phyloP scores from a whole-genome alignment of 1,140 invertebrate genomes.

The Hycleus cichorii region DNA sequence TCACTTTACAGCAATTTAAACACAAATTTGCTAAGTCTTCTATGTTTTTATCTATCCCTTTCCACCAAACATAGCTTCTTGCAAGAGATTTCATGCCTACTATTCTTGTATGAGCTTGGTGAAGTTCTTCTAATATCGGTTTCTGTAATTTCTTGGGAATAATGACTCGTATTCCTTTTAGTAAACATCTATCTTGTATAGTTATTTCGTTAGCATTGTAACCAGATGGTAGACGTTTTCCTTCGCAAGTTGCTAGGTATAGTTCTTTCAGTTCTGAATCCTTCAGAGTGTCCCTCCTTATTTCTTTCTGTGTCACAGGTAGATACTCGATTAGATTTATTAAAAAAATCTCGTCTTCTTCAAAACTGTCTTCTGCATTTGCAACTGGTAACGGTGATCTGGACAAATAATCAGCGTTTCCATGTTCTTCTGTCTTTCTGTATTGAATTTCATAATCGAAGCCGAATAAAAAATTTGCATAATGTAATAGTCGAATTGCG shows the following conservation, averaged over 20 bases:
- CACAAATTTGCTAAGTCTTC: constrained; percentile 25
- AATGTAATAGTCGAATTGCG: constrained; percentile 25
- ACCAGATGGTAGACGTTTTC: constrained; percentile 7
- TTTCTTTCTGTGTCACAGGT: not conserved
- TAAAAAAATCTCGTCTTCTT: not conserved
- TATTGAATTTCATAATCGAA: constrained; percentile 26
- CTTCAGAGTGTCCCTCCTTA: not conserved
- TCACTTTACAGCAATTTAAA: constrained; percentile 15
- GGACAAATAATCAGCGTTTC: constrained; percentile 10
- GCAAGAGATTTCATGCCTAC: constrained; percentile 29
- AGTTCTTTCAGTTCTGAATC: not conserved
- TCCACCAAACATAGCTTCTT: constrained; percentile 20
- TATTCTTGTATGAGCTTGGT: constrained; percentile 19
- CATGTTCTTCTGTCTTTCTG: not conserved
- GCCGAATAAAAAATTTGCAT: constrained; percentile 27
- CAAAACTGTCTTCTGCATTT: not conserved
- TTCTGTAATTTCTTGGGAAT: not conserved
- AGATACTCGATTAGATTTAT: not conserved
- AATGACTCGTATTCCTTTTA: constrained; percentile 1
- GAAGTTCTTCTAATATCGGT: not conserved
- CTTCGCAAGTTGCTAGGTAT: constrained; percentile 1
- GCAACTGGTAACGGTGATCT: not conserved
- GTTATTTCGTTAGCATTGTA: not conserved
- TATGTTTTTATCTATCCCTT: constrained; percentile 26
- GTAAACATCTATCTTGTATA: not conserved